Conservation (phyloP, 2,113 vertebrate species). For the Bufo gargarizans region DNA sequence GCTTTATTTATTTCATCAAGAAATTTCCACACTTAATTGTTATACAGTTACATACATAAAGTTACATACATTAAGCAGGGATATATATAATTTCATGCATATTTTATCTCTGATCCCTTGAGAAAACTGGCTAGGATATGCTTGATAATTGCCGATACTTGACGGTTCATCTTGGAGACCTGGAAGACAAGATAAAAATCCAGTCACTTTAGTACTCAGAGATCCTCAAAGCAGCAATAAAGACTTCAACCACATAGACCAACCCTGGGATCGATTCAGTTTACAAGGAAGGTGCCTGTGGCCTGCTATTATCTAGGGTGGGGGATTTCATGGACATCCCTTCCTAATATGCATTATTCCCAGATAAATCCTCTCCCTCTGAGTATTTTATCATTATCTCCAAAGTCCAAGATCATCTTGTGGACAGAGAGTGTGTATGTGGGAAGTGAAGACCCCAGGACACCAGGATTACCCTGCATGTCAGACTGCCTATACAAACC, state of each 20-base stretch:
- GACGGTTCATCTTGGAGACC: conserved; percentile 24
- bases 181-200: conserved; percentile 41
- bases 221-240: background rate
- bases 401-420: conserved; percentile 52
- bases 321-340: conserved; percentile 21
- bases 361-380: conserved; percentile 51
- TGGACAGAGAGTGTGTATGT: conserved; percentile 43
- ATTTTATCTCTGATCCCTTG: background rate
- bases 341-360: background rate
- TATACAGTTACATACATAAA: too few species aligned
- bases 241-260: background rate
- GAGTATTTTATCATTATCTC: conserved; percentile 43
- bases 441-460: conserved; percentile 66
- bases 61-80: too few species aligned
- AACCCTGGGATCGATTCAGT: background rate
- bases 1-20: too few species aligned
- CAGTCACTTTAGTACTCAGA: conserved; percentile 29
- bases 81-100: background rate
- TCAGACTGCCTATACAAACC: conserved; percentile 71
- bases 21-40: too few species aligned
- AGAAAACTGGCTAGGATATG: background rate
- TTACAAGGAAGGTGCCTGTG: background rate
- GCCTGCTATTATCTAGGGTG: background rate
- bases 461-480: conserved; percentile 72
- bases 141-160: background rate